phyloP scores from a whole-genome alignment of 2,888 invertebrate species.

The Sarcophaga subvicina region DNA sequence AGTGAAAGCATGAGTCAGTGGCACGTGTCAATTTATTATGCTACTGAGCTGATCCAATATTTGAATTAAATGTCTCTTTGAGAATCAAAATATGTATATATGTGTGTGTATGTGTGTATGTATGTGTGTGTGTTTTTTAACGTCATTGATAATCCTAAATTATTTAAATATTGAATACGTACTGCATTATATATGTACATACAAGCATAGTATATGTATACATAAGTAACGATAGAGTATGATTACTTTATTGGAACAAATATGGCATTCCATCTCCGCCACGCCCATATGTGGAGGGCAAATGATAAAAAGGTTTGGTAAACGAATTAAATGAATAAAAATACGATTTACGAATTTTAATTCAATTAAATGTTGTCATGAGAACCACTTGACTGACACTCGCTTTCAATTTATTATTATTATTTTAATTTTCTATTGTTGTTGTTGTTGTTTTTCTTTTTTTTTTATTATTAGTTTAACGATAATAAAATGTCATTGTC shows the following conservation, averaged over 20 bases:
- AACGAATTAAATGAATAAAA: constrained; percentile 23
- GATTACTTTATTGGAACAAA: too few species aligned
- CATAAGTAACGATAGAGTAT: too few species aligned
- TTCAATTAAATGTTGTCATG: constrained; percentile 62
- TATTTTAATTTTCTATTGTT: not conserved
- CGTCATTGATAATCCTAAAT: too few species aligned
- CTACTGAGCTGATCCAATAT: constrained; percentile 21
- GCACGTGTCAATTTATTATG: constrained; percentile 43
- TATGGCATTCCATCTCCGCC: not conserved
- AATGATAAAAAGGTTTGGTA: not conserved
- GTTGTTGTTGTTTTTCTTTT: not conserved
- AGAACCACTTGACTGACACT: constrained; percentile 65
- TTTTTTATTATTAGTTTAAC: constrained; percentile 19
- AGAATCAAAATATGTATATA: not conserved
- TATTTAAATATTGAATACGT: too few species aligned
- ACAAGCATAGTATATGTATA: too few species aligned
- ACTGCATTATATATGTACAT: too few species aligned
- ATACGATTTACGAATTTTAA: constrained; percentile 51
- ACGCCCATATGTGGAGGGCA: not conserved
- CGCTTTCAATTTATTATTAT: constrained; percentile 35
- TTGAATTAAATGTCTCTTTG: constrained; percentile 1
- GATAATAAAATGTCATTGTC: constrained; percentile 41
- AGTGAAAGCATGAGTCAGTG: constrained; percentile 13
- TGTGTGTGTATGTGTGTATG: not conserved
- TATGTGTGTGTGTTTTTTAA: too few species aligned